phyloP scores from a whole-genome alignment of 2,888 invertebrate species.

The Argyresthia albistria region DNA sequence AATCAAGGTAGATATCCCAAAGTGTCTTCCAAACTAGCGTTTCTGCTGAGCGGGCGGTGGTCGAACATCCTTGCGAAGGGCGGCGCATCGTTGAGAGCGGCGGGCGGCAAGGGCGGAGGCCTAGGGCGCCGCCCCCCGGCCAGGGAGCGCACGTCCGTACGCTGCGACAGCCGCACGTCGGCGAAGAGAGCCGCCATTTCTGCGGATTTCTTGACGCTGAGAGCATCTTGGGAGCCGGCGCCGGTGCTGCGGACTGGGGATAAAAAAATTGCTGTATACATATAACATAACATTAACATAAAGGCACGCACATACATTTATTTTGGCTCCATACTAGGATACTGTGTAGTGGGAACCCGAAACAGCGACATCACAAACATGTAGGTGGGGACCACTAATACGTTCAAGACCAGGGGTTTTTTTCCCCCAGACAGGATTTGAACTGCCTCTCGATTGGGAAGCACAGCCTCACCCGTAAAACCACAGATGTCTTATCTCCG shows the following conservation, averaged over 20 bases:
- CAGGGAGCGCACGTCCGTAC: slow-evolving; percentile 74
- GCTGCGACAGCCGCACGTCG: slow-evolving; percentile 79
- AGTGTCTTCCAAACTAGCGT: slow-evolving; percentile 75
- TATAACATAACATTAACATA: too few species aligned
- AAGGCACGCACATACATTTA: too few species aligned
- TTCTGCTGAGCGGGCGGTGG: slow-evolving; percentile 48
- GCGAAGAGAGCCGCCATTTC: slow-evolving; percentile 91
- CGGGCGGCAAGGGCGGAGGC: slow-evolving; percentile 23
- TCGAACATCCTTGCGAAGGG: slow-evolving; percentile 45
- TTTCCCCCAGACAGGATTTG: too few species aligned
- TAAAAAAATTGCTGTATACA: background rate
- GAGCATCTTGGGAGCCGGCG: slow-evolving; percentile 76
- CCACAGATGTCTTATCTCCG: too few species aligned
- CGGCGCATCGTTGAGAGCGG: slow-evolving; percentile 24
- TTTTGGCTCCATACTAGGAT: too few species aligned
- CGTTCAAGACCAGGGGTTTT: too few species aligned
- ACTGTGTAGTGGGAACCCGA: too few species aligned
- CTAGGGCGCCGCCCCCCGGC: slow-evolving; percentile 32
- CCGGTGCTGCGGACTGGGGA: slow-evolving; percentile 59
- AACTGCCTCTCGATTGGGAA: too few species aligned
- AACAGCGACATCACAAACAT: too few species aligned
- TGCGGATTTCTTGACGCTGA: slow-evolving; percentile 90
- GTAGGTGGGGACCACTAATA: too few species aligned
- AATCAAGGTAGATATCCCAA: slow-evolving; percentile 75
- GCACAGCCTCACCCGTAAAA: too few species aligned